Conservation (phyloP, 2,113 vertebrate species). For the Balaeniceps rex region DNA sequence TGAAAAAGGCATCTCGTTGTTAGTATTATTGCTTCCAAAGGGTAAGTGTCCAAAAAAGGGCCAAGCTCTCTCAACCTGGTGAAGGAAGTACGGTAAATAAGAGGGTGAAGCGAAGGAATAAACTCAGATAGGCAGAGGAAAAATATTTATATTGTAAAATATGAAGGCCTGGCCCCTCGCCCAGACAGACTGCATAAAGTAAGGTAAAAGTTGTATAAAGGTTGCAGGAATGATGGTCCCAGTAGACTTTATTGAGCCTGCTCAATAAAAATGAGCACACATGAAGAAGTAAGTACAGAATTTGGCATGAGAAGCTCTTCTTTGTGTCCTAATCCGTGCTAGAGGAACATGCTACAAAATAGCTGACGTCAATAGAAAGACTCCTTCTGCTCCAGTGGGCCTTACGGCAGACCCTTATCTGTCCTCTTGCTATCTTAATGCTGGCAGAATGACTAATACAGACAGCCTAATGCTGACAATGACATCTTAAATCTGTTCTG, state of each 20-base stretch:
- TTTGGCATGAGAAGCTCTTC: not conserved
- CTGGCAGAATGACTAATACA: not conserved
- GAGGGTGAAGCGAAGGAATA: not conserved
- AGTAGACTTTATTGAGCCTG: not conserved
- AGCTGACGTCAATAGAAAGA: not conserved
- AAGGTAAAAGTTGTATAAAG: not conserved
- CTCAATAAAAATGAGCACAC: not conserved
- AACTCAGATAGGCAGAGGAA: not conserved
- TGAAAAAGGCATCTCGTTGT: not conserved
- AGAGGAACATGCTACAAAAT: not conserved
- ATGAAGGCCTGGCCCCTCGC: not conserved
- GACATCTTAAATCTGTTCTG: slow-evolving; percentile 25
- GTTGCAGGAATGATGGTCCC: not conserved
- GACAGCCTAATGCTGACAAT: not conserved
- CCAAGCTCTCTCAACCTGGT: not conserved
- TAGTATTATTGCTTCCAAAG: not conserved
- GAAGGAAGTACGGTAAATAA: not conserved
- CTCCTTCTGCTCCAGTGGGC: not conserved
- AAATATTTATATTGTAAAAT: not conserved
- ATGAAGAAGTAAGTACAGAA: not conserved
- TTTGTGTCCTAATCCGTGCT: not conserved
- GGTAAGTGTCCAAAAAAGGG: not conserved
- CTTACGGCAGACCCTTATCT: not conserved
- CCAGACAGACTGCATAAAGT: not conserved
- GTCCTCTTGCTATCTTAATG: not conserved